phyloP scores from a whole-genome alignment of 2,797 vertebrate genomes.

The Spheniscus humboldti region DNA sequence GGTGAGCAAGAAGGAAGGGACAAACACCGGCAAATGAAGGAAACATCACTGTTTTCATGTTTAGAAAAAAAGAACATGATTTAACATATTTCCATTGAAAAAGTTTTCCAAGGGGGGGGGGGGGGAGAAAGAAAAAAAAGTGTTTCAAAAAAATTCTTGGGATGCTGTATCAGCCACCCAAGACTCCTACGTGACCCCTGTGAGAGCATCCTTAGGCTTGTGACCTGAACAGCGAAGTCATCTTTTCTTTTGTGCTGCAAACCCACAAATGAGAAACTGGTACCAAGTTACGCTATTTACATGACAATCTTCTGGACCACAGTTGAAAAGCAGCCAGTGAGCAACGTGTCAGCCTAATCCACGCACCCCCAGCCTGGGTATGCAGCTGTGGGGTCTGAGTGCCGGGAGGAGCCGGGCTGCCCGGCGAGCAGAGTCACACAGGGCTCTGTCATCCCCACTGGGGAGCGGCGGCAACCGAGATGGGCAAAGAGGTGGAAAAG shows the following conservation, averaged over 20 bases:
- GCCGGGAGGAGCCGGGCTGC: neutral
- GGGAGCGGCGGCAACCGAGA: neutral
- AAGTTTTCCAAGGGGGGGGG: neutral
- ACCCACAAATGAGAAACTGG: neutral
- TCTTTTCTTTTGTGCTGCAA: neutral
- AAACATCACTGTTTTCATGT: neutral
- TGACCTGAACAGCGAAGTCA: neutral
- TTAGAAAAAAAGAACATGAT: neutral
- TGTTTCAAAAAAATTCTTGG: neutral
- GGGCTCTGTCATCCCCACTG: neutral
- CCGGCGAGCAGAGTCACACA: neutral
- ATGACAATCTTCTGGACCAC: neutral
- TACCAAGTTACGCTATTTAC: neutral
- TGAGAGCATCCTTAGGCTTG: neutral
- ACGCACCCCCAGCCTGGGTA: accelerated
- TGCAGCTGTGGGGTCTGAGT: accelerated
- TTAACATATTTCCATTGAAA: neutral
- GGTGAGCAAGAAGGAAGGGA: neutral
- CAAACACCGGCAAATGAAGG: neutral
- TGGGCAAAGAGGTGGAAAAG: neutral
- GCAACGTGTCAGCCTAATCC: neutral
- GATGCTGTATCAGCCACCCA: neutral
- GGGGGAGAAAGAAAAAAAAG: neutral
- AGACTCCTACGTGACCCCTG: neutral
- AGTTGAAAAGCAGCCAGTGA: neutral